phyloP scores from a whole-genome alignment of 2,113 vertebrate species.

The Ahaetulla prasina region DNA sequence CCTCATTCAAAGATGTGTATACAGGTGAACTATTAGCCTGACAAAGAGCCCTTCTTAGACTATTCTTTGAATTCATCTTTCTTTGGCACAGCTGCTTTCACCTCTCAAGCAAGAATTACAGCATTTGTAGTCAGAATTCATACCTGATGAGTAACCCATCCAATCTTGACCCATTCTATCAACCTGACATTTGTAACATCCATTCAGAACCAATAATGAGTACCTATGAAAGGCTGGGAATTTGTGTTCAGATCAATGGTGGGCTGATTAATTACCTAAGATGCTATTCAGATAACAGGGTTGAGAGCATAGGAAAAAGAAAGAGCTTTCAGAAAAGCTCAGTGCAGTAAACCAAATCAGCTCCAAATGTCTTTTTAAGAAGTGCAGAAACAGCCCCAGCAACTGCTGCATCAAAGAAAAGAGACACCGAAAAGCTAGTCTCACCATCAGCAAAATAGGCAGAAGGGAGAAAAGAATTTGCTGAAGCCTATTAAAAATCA shows the following conservation, averaged over 20 bases:
- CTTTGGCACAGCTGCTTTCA: conserved; percentile 48
- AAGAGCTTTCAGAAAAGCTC: conserved; percentile 64
- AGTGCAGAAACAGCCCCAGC: conserved; percentile 60
- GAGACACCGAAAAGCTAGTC: conserved; percentile 63
- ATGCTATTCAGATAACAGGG: conserved; percentile 69
- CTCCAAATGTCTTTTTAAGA: conserved; percentile 59
- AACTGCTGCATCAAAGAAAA: conserved; percentile 63
- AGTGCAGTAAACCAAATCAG: conserved; percentile 64
- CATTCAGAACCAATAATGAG: conserved; percentile 66
- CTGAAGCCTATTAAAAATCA: conserved; percentile 65
- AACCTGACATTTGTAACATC: conserved; percentile 59
- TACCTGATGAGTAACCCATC: conserved; percentile 62
- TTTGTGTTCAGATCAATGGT: conserved; percentile 69
- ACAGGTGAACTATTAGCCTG: conserved; percentile 30
- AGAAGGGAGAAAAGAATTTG: conserved; percentile 65
- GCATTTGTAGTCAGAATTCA: conserved; percentile 48
- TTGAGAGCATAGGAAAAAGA: conserved; percentile 64
- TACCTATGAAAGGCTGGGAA: conserved; percentile 66
- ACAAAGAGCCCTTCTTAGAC: conserved; percentile 44
- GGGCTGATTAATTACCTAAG: conserved; percentile 71
- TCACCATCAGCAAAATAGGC: conserved; percentile 67
- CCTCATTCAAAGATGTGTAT: conserved; percentile 44
- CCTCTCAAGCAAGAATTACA: conserved; percentile 50
- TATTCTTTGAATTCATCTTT: conserved; percentile 58
- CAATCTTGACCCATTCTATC: conserved; percentile 62